Evolutionary conservation across 2,113 vertebrate genomes (phyloP).

Genomic region (Dicrurus megarhynchus): DNA sequence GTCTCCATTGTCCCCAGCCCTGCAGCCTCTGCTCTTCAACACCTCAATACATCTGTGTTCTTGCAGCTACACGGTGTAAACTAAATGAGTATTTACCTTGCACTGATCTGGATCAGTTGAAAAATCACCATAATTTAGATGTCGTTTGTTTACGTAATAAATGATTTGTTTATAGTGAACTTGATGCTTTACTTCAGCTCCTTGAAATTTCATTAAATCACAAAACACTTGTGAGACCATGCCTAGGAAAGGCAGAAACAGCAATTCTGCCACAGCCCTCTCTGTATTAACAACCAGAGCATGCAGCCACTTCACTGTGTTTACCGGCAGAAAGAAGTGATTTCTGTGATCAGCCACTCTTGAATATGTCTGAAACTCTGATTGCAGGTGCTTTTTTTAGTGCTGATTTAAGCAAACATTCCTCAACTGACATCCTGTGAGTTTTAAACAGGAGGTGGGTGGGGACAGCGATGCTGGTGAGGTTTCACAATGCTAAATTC

Average conservation of each 20-base stretch:
- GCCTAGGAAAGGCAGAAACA: neutral
- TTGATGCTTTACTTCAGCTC: conserved; percentile 12
- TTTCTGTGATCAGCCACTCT: neutral
- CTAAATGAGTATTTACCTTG: neutral
- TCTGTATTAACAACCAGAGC: neutral
- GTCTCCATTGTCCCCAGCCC: neutral
- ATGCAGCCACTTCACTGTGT: neutral
- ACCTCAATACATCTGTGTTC: rapidly evolving
- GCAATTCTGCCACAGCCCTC: neutral
- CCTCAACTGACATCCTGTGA: neutral
- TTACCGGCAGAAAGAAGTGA: neutral
- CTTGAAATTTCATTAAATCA: conserved; percentile 39
- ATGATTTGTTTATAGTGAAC: conserved; percentile 34
- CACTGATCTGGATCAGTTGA: neutral
- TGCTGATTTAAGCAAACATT: neutral
- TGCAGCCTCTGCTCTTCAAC: neutral
- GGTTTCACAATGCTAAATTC: conserved; percentile 10
- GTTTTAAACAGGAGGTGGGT: neutral
- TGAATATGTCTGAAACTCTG: neutral
- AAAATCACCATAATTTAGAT: conserved; percentile 35
- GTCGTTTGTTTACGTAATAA: conserved; percentile 52
- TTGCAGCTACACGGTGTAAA: neutral
- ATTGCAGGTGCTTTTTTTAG: neutral
- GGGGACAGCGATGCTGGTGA: neutral
- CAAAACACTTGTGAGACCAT: neutral